Conservation (phyloP, 2,113 vertebrate species). For the Hemiprocne comata region DNA sequence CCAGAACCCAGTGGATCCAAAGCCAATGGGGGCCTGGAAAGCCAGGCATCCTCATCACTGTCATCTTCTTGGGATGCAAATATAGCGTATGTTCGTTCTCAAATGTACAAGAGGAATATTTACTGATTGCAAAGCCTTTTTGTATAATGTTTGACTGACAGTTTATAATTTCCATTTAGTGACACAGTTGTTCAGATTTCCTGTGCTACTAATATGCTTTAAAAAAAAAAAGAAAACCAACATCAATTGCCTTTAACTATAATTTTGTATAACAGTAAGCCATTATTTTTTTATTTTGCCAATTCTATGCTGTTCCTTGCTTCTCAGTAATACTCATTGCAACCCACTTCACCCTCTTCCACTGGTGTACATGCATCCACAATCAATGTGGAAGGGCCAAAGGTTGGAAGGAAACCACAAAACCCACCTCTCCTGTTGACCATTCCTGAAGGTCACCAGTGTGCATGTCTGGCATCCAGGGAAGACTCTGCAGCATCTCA, state of each 20-base stretch:
- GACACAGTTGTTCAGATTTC: background rate
- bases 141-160: background rate
- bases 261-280: background rate
- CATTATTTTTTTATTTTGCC: background rate
- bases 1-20: background rate
- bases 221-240: background rate
- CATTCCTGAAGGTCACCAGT: background rate
- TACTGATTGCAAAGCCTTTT: background rate
- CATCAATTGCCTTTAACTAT: background rate
- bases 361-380: accelerated
- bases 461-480: background rate
- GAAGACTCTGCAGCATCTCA: background rate
- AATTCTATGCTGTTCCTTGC: background rate
- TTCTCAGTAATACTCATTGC: background rate
- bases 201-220: background rate
- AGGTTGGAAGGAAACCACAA: background rate
- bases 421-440: background rate
- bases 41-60: background rate
- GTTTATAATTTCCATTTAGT: background rate
- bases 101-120: constrained; percentile 8
- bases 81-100: background rate
- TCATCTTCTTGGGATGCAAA: background rate
- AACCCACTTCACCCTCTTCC: background rate
- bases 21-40: background rate
- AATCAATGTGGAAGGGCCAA: background rate